Conservation (phyloP, 2,113 vertebrate genomes). For the Nycticorax nycticorax region DNA sequence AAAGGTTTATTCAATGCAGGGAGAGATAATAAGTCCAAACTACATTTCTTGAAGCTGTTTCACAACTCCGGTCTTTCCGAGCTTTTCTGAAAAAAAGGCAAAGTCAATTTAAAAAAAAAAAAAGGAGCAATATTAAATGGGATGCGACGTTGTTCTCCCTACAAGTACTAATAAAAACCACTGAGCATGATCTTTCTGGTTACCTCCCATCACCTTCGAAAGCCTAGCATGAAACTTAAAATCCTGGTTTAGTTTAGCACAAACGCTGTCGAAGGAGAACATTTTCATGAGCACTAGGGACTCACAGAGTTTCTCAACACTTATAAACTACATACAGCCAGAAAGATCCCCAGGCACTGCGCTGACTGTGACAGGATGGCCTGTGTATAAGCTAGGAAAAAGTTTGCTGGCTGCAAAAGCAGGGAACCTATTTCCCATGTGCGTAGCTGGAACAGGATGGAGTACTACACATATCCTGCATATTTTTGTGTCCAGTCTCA, state of each 20-base stretch:
- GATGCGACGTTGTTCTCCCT: neutral
- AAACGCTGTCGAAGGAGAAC: neutral
- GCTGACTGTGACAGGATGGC: neutral
- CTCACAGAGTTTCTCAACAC: rapidly evolving
- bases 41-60: neutral
- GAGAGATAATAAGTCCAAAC: neutral
- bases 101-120: neutral
- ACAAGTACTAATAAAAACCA: neutral
- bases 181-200: neutral
- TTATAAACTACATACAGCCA: neutral
- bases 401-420: neutral
- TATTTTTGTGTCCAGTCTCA: neutral
- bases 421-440: neutral
- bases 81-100: neutral
- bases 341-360: neutral
- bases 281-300: neutral
- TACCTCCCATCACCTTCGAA: rapidly evolving
- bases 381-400: neutral
- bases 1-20: neutral
- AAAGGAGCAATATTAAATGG: neutral
- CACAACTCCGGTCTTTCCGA: neutral
- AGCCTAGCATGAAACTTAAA: neutral
- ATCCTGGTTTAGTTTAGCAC: neutral
- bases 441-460: rapidly evolving
- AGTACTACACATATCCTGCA: neutral